Evolutionary conservation across 2,888 invertebrate genomes (phyloP), one percentile per base, ranked within the genome.

Genomic region (Drosophila fungiperda): DNA sequence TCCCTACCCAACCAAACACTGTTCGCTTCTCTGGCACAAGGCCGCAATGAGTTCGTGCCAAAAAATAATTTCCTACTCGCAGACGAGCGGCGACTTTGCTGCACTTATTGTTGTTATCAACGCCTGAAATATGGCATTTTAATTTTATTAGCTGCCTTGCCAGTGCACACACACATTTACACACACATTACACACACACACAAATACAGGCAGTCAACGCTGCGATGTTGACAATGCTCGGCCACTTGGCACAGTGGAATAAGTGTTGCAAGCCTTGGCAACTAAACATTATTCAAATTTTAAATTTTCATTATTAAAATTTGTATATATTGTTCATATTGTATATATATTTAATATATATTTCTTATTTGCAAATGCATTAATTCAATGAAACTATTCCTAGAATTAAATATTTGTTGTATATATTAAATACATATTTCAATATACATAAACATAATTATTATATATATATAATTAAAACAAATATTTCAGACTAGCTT

Each of bases 71-170:
- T 89, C 77, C 80, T 76, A 60, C 74, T 72, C 61, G 76, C 73
- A 73, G 80, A 80, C 77, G 82, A 74, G 68, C 73, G 69, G 75
- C 76, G 87, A 84, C 82, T 90, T 78, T 83, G 82, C 86, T 83
- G 90, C 90, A 90, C 90, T 89, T 90, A 90, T 90, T 90, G 90
- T 88, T 90, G 78, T 78, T 78, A 89, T 91, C 88, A 91, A 82
- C 90, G 90, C 84, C 80, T 80, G 82, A 90, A 91, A 91, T 91
- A 91, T 91, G 90, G 91, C 83, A 89, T 88, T 87, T 89, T 87
- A 85, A 84, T 87, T 87, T 87, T 87, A 87, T 87, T 87, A 87
- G 87, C 89, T 89, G 89, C 86, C 82, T 78, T 68, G 52, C 63
- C 68, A 64, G 48, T 60, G 64, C 29, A 59, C 65, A 53, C 59